Evolutionary conservation across 2,797 vertebrate genomes (phyloP).

Genomic region (Xiphorhynchus erythropygius): DNA sequence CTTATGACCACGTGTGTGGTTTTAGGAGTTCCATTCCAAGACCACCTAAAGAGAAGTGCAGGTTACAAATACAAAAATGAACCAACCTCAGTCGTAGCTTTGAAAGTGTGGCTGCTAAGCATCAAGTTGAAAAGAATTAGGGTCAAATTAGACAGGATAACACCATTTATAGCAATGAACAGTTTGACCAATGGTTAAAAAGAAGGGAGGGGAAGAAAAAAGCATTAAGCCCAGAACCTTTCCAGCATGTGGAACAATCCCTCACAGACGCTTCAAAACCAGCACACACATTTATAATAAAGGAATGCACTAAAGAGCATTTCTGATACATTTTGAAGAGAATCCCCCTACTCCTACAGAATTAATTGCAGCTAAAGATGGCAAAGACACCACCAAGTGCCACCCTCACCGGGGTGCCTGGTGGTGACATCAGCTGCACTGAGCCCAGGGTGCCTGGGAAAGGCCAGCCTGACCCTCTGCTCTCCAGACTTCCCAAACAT

Average conservation of each 20-base stretch:
- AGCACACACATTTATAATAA: not conserved
- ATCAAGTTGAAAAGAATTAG: not conserved
- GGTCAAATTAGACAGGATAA: not conserved
- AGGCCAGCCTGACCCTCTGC: not conserved
- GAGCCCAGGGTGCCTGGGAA: not conserved
- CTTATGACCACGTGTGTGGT: fast-evolving
- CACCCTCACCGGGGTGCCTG: not conserved
- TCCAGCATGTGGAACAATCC: not conserved
- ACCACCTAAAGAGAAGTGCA: constrained; percentile 3
- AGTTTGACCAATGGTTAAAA: not conserved
- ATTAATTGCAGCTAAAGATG: not conserved
- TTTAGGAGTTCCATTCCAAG: not conserved
- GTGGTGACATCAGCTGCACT: not conserved
- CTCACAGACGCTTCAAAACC: not conserved
- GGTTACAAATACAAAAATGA: not conserved
- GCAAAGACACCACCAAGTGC: fast-evolving
- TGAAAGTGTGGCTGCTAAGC: not conserved
- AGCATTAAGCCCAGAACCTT: not conserved
- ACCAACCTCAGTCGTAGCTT: not conserved
- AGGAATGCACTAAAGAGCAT: not conserved
- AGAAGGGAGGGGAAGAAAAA: not conserved
- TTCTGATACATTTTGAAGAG: not conserved
- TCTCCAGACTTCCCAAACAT: not conserved
- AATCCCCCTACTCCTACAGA: not conserved
- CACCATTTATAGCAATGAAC: not conserved